These are phyloP conservation scores for Phrynocephalus forsythii DNA, from an alignment of 2,797 vertebrate genomes.

Conservation along the genomic window DNA sequence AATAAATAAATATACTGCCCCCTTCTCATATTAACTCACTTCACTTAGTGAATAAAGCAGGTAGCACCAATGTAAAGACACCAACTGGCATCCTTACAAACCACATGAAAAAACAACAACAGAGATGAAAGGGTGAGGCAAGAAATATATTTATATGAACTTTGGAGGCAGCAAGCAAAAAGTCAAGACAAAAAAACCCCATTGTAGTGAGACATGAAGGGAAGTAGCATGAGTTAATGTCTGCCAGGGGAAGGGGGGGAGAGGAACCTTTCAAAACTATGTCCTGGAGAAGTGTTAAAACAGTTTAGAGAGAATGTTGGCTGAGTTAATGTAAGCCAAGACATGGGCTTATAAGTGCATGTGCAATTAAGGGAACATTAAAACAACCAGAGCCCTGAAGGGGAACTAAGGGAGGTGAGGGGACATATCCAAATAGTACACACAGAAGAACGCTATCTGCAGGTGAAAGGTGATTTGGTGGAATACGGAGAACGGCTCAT, in stretches of 20 bases:
- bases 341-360: constrained; percentile 4
- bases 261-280: constrained; percentile 6
- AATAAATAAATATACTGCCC: no score
- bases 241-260: background rate
- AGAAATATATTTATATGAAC: background rate
- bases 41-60: background rate
- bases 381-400: background rate
- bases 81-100: background rate
- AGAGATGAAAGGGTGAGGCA: constrained; percentile 6
- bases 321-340: background rate
- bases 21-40: no score
- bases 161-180: background rate
- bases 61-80: background rate
- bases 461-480: background rate
- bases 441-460: background rate
- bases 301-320: background rate
- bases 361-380: constrained; percentile 1
- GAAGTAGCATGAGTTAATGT: constrained; percentile 9
- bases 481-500: background rate
- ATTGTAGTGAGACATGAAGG: background rate
- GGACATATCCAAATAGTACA: background rate
- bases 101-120: constrained; percentile 17
- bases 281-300: constrained; percentile 21
- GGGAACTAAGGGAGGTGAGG: background rate
- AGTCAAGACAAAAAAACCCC: background rate